phyloP scores from a whole-genome alignment of 2,797 vertebrate species.

The Hafferia zeledoni region DNA sequence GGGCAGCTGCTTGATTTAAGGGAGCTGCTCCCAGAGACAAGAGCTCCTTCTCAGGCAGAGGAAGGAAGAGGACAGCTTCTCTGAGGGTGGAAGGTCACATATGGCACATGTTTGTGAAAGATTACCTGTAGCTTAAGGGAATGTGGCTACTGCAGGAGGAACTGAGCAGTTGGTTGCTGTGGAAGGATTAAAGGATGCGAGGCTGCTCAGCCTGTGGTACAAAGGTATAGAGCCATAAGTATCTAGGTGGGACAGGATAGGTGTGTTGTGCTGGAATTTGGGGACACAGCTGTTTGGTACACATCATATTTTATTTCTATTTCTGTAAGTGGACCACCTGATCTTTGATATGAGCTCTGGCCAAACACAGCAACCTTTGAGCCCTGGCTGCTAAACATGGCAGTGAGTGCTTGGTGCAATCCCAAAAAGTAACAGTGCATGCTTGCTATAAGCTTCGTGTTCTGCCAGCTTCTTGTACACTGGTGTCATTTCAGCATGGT shows the following conservation, averaged over 20 bases:
- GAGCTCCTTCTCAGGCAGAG: not conserved
- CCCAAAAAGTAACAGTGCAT: not conserved
- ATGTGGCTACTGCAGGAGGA: not conserved
- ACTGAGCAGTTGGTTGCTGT: not conserved
- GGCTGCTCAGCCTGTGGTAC: not conserved
- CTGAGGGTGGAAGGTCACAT: not conserved
- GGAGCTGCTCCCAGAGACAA: not conserved
- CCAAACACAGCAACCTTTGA: not conserved
- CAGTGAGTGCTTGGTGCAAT: not conserved
- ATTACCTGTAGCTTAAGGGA: not conserved
- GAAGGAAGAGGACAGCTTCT: not conserved
- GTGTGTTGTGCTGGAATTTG: not conserved
- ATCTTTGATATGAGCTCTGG: not conserved
- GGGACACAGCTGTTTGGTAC: not conserved
- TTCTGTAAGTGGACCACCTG: not conserved
- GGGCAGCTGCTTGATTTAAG: not conserved
- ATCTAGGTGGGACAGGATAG: not conserved
- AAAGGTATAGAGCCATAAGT: not conserved
- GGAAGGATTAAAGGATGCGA: fast-evolving
- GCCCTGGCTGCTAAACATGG: not conserved
- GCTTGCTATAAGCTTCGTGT: not conserved
- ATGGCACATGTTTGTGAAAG: not conserved
- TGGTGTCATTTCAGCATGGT: not conserved
- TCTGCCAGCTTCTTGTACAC: not conserved
- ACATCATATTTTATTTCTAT: not conserved